Conservation (phyloP, 2,797 vertebrate species). For the Amniataba percoides region DNA sequence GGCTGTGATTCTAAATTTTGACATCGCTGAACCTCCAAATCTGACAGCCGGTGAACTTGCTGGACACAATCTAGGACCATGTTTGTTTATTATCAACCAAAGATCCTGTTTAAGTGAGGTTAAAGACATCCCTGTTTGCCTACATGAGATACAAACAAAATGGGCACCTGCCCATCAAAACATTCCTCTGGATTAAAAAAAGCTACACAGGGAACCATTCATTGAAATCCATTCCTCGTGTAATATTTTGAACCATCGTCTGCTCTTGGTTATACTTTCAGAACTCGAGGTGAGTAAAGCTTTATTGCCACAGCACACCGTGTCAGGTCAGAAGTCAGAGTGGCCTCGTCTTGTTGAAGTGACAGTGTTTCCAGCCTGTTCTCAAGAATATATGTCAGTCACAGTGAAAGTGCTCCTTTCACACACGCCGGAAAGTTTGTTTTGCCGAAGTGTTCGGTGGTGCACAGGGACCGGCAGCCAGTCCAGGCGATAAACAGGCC, state of each 20-base stretch:
- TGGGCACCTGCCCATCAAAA: slow-evolving; percentile 6
- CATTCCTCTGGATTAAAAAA: not conserved
- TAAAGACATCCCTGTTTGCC: not conserved
- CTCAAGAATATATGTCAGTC: slow-evolving; percentile 34
- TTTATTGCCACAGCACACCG: not conserved
- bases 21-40: not conserved
- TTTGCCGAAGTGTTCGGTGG: slow-evolving; percentile 9
- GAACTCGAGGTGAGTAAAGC: not conserved
- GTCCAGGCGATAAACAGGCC: not conserved
- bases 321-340: slow-evolving; percentile 29
- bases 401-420: slow-evolving; percentile 38
- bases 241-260: not conserved
- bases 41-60: not conserved
- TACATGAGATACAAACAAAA: slow-evolving; percentile 15
- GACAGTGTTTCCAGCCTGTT: slow-evolving; percentile 37
- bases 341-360: slow-evolving; percentile 27
- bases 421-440: slow-evolving; percentile 16
- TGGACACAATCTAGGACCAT: not conserved
- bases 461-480: slow-evolving; percentile 1
- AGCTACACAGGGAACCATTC: not conserved
- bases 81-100: not conserved
- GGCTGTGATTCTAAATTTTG: not conserved
- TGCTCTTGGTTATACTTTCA: not conserved
- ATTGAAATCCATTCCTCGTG: not conserved
- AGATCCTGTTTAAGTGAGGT: not conserved